phyloP scores from a whole-genome alignment of 2,797 vertebrate species.

The Clarias laeviceps region DNA sequence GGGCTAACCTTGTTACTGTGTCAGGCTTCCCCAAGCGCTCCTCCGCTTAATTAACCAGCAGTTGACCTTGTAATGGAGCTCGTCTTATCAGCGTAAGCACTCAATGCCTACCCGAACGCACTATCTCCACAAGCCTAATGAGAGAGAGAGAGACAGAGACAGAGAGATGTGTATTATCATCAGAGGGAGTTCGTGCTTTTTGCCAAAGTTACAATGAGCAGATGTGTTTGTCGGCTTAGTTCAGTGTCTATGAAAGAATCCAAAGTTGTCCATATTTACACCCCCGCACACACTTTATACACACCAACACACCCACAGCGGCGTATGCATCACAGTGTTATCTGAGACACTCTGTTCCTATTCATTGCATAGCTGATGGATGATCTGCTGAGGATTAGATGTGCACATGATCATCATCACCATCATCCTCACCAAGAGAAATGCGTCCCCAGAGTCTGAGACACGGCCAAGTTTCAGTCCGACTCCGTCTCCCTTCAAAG shows the following conservation, averaged over 20 bases:
- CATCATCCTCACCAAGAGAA: slow-evolving; percentile 39
- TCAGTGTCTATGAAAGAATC: slow-evolving; percentile 21
- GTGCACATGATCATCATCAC: slow-evolving; percentile 34
- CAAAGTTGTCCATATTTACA: slow-evolving; percentile 8
- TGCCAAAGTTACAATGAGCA: slow-evolving; percentile 17
- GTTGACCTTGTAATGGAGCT: slow-evolving; percentile 59
- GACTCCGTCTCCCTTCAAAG: not conserved
- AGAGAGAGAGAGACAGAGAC: not conserved
- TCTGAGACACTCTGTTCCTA: slow-evolving; percentile 34
- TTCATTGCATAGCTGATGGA: slow-evolving; percentile 16
- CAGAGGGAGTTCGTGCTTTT: slow-evolving; percentile 12
- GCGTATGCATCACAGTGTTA: slow-evolving; percentile 26
- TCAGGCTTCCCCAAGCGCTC: slow-evolving; percentile 50
- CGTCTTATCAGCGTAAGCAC: slow-evolving; percentile 39
- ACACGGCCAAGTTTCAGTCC: slow-evolving; percentile 33
- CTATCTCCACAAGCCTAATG: slow-evolving; percentile 46
- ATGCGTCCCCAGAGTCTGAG: slow-evolving; percentile 17
- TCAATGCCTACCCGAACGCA: slow-evolving; percentile 6
- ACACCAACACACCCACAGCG: not conserved
- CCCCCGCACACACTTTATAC: not conserved
- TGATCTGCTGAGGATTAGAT: slow-evolving; percentile 23
- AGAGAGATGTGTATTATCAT: slow-evolving; percentile 29
- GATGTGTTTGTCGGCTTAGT: slow-evolving; percentile 32
- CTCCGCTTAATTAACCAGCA: slow-evolving; percentile 64
- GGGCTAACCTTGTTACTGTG: slow-evolving; percentile 64